Evolutionary conservation across 2,113 vertebrate genomes (phyloP).

Genomic region (Origma solitaria): DNA sequence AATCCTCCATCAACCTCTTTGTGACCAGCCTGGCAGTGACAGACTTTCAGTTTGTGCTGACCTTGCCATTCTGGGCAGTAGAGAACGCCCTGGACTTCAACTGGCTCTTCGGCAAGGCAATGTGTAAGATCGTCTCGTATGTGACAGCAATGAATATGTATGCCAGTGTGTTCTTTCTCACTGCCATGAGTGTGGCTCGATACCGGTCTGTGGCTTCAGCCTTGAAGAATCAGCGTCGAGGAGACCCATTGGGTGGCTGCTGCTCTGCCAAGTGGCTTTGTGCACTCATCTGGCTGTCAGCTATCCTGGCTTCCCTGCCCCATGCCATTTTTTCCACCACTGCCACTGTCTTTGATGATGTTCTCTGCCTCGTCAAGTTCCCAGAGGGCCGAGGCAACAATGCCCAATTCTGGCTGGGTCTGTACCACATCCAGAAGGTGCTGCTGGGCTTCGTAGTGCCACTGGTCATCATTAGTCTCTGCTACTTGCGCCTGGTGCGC

Average conservation of each 20-base stretch:
- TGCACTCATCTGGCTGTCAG: slow-evolving; percentile 80
- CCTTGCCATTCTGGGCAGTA: slow-evolving; percentile 94
- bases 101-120: slow-evolving; percentile 90
- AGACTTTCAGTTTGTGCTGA: slow-evolving; percentile 95
- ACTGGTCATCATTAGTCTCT: slow-evolving; percentile 80
- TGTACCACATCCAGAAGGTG: slow-evolving; percentile 93
- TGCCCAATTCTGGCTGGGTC: slow-evolving; percentile 87
- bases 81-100: slow-evolving; percentile 93
- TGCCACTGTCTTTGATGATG: slow-evolving; percentile 80
- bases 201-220: slow-evolving; percentile 90
- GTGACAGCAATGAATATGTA: slow-evolving; percentile 97
- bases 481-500: slow-evolving; percentile 87
- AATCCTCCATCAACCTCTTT: slow-evolving; percentile 92
- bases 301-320: slow-evolving; percentile 84
- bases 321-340: slow-evolving; percentile 92
- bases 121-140: slow-evolving; percentile 93
- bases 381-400: slow-evolving; percentile 76
- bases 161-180: slow-evolving; percentile 97
- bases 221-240: slow-evolving; percentile 72
- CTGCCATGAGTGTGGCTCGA: slow-evolving; percentile 91
- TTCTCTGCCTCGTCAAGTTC: slow-evolving; percentile 90
- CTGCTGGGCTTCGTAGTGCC: slow-evolving; percentile 90
- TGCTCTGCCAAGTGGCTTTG: slow-evolving; percentile 80
- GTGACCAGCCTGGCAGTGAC: slow-evolving; percentile 91
- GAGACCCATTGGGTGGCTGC: slow-evolving; percentile 13